Evolutionary conservation across 2,888 invertebrate species (phyloP).

Genomic region (Chrysolina haemoptera): DNA sequence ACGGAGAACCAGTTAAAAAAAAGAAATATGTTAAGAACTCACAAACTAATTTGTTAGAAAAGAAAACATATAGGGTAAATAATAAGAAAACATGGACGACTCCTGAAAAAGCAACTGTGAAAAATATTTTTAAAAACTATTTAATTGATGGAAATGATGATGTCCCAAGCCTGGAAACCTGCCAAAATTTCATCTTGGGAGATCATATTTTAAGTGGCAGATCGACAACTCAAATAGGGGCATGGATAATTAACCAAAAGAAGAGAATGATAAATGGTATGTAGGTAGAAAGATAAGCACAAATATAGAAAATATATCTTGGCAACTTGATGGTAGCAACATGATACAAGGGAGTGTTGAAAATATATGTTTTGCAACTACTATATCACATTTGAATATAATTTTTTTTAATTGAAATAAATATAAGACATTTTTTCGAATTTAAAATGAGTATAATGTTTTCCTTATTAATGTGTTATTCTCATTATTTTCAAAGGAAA

Average conservation of each 20-base stretch:
- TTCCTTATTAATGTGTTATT: no score
- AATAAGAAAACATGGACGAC: slow-evolving; percentile 21
- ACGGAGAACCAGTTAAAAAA: background rate
- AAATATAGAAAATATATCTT: background rate
- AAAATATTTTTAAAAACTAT: slow-evolving; percentile 26
- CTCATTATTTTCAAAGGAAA: no score
- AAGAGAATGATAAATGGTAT: slow-evolving; percentile 13
- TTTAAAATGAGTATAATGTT: no score
- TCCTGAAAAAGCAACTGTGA: slow-evolving; percentile 20
- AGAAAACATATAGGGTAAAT: background rate
- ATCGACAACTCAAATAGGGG: slow-evolving; percentile 7
- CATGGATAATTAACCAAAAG: slow-evolving; percentile 27
- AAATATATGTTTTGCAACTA: no score
- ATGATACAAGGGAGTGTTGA: background rate
- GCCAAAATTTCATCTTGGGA: slow-evolving; percentile 16
- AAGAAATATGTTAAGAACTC: background rate
- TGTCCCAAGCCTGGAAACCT: slow-evolving; percentile 18
- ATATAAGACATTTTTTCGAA: no score
- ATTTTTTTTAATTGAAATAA: no score
- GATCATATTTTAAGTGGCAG: background rate
- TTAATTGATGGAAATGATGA: background rate
- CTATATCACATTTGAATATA: no score
- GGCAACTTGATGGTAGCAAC: background rate
- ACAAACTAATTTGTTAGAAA: background rate
- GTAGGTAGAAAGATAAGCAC: no score